A percentile compares a stretch with the other conserved stretches of the same genome.
Evolutionary conservation across 1,140 invertebrate species (phyloP).

Genomic region (Cherax destructor): DNA sequence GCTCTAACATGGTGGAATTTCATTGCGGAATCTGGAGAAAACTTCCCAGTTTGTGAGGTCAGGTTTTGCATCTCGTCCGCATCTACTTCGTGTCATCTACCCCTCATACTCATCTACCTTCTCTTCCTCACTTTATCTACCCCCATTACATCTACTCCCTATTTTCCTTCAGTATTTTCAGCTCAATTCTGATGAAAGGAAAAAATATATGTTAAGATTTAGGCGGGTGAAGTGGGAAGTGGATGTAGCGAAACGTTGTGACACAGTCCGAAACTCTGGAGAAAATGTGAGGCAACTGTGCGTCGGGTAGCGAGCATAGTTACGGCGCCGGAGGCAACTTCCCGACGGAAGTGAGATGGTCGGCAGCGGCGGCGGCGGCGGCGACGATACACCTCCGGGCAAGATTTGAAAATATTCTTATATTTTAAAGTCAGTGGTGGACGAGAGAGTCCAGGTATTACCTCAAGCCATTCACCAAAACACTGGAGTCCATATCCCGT

Average conservation of each 20-base stretch:
- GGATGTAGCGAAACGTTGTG: neutral
- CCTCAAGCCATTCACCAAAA: neutral
- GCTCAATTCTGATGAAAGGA: too few species aligned
- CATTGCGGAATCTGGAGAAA: conserved; percentile 9
- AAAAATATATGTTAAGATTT: too few species aligned
- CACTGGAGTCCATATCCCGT: neutral
- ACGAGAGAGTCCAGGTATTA: neutral
- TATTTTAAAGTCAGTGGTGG: neutral
- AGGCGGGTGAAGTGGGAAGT: too few species aligned
- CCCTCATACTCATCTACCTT: too few species aligned
- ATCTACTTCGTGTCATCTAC: too few species aligned
- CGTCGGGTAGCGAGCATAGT: neutral
- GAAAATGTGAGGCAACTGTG: neutral
- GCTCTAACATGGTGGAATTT: neutral
- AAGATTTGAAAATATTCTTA: neutral
- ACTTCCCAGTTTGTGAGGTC: neutral
- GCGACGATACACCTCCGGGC: neutral
- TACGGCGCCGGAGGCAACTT: neutral
- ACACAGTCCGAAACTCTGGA: neutral
- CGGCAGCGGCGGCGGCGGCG: too few species aligned
- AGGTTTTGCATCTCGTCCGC: neutral
- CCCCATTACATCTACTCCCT: too few species aligned
- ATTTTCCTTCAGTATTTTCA: too few species aligned
- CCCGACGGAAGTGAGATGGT: conserved; percentile 7
- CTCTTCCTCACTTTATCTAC: too few species aligned